These are phyloP conservation scores for Lithobius niger DNA, from an alignment of 1,140 invertebrate genomes.

Conservation along the genomic window DNA sequence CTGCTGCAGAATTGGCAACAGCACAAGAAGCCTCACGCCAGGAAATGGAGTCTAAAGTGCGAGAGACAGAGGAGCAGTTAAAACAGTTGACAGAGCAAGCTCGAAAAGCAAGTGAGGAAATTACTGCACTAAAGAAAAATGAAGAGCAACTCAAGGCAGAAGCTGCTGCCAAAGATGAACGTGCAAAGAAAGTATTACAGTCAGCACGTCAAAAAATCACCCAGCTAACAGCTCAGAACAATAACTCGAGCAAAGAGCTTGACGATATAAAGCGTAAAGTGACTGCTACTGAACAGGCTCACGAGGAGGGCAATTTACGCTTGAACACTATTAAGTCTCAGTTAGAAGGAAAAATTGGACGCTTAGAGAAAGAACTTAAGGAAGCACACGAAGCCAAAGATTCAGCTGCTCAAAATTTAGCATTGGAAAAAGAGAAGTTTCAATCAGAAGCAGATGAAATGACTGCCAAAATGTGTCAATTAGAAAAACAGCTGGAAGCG, in stretches of 20 bases:
- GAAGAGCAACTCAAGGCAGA: slow-evolving; percentile 40
- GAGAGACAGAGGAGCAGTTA: slow-evolving; percentile 32
- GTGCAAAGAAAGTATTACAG: slow-evolving; percentile 55
- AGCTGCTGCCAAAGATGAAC: slow-evolving; percentile 51
- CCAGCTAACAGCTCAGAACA: slow-evolving; percentile 45
- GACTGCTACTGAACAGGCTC: slow-evolving; percentile 28
- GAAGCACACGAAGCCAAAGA: slow-evolving; percentile 47
- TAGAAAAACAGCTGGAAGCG: slow-evolving; percentile 32
- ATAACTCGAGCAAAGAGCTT: neutral
- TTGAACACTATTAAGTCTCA: slow-evolving; percentile 50
- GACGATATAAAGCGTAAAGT: slow-evolving; percentile 27
- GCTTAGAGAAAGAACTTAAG: slow-evolving; percentile 56
- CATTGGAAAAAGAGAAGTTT: slow-evolving; percentile 42
- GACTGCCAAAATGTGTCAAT: slow-evolving; percentile 37
- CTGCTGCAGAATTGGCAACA: slow-evolving; percentile 27
- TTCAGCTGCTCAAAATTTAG: slow-evolving; percentile 31
- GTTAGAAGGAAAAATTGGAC: slow-evolving; percentile 51
- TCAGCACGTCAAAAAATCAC: slow-evolving; percentile 54
- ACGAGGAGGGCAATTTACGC: slow-evolving; percentile 43
- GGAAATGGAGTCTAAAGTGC: slow-evolving; percentile 22
- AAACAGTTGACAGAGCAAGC: slow-evolving; percentile 8
- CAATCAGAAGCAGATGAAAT: slow-evolving; percentile 57
- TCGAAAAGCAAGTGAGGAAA: slow-evolving; percentile 1
- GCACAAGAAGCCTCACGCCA: slow-evolving; percentile 14
- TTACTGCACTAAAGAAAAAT: slow-evolving; percentile 36